Evolutionary conservation across 2,113 vertebrate species (phyloP), one percentile per base, ranked within the genome.

Genomic region (Illadopsis cleaveri): DNA sequence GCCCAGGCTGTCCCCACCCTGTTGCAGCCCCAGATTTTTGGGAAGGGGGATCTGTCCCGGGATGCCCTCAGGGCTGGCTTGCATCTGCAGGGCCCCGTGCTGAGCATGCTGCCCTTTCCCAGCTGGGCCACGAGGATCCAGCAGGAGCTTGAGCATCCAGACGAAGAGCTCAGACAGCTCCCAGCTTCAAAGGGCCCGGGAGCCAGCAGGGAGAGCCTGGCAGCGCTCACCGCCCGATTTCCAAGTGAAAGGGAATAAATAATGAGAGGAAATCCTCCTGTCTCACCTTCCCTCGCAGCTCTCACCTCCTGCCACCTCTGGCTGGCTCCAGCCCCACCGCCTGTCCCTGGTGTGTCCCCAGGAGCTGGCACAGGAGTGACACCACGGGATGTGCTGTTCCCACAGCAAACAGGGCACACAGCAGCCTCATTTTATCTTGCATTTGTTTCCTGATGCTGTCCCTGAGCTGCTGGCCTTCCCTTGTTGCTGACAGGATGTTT

Each of bases 171-270:
- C 72, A 79, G 89, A 3, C 65, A 85, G 78, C 64, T 3, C 0
- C 44, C 0, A 8, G 82, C 94, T 95, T 97, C 94, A 90, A 92
- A 95, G 83, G 85, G 85, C 45, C 78, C 22, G 4, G 57, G 42
- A 96, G 82, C 40, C 57, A 5, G 65, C 70, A 53, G 80, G 86
- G 91, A 97, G 85, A 95, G 79, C 85, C 95, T 87, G 94, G 73
- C 94, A 80, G 76, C 4, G 65, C 84, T 89, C 12, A 1, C 53
- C 51, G 83, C 86, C 85, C 48, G 18, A 87, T 89, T 93, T 93
- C 86, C 84, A 86, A 94, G 79, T 73, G 95, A 94, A 96, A 95
- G 87, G 85, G 95, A 95, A 97, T 96, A 86, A 86, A 68, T 96
- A 90, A 96, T 71, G 82, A 96, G 95, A 91, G 87, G 93, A 97